These are phyloP conservation scores for Semnornis frantzii DNA, from an alignment of 2,113 vertebrate genomes.

Conservation along the genomic window DNA sequence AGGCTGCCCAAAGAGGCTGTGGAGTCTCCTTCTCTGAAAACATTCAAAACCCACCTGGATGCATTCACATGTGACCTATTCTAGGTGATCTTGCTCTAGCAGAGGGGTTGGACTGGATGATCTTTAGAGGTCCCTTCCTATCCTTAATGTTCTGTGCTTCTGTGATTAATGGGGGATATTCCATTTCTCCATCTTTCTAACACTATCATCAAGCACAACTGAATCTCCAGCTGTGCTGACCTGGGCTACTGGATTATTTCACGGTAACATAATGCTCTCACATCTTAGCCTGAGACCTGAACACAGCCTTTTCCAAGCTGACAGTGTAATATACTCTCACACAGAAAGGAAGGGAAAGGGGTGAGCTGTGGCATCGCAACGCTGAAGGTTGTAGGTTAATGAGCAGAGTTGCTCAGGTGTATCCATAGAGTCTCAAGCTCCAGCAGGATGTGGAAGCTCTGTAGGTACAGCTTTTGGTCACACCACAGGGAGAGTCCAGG, in stretches of 20 bases:
- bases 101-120: too few relatives aligned
- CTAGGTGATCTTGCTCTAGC: too few relatives aligned
- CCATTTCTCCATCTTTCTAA: neutral
- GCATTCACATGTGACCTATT: too few relatives aligned
- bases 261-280: neutral
- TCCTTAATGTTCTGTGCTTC: too few relatives aligned
- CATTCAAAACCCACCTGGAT: too few relatives aligned
- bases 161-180: neutral
- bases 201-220: neutral
- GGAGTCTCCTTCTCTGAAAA: too few relatives aligned
- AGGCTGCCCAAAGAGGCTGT: too few relatives aligned
- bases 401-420: neutral
- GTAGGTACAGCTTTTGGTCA: neutral
- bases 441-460: neutral
- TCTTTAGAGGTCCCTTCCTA: too few relatives aligned
- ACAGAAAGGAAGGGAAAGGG: neutral
- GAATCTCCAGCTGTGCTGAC: neutral
- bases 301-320: neutral
- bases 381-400: neutral
- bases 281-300: neutral
- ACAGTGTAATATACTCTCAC: neutral
- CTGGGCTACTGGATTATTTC: neutral
- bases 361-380: neutral
- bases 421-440: neutral
- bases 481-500: neutral